Base-by-base conservation (phyloP, 2,113 vertebrate genomes). In the Pipra filicauda region DNA sequence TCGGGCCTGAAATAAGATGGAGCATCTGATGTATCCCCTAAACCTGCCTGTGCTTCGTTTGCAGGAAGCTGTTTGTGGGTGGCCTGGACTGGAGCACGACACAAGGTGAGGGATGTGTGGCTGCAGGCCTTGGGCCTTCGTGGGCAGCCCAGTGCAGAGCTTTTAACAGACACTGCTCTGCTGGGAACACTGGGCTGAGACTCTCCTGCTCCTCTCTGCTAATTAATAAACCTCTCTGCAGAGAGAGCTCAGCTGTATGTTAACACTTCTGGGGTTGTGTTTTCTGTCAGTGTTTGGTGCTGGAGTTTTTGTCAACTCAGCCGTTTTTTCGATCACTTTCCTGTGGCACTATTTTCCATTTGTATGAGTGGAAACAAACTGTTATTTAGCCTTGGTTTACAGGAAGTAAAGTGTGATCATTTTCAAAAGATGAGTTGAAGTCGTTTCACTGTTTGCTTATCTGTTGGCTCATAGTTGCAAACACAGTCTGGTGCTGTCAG, bases 21-120 rank as follows among this genome's bases (percentile, higher is more conserved):
- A 78, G 26, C 46, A 9, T 58, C 28, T 87, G 62, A n/a, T 52
- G 37, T n/a, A 39, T 48, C 19, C 90, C 23, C 84, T 89, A 84
- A 97, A 88, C 59, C 82, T 75, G 75, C 62, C 16, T 93, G 17
- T 96, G 61, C 91, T 97, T 87, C 57, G 15, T 61, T 98, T 98
- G 75, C 98, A 99, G 99, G 88, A 99, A 99, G 98, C 99, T 99
- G 78, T 99, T 99, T 96, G 99, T 99, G 97, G 99, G 99, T 91
- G 99, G 99, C 93, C 98, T 99, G 91, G 99, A 99, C 98, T 99
- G 99, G 99, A 99, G 99, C 91, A 99, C 99, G 12, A 99, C 99
- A 28, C 99, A 99, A 99, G 99, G 88, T 90, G 88, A 84, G 88
- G 35, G 19, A 4, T 1, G 5, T 11, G 54, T 48, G 64, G 64